A percentile compares a stretch with the other conserved stretches of the same genome.
These are phyloP conservation scores for Pimpla rufipes DNA, from an alignment of 2,888 invertebrate genomes.

Conservation along the genomic window DNA sequence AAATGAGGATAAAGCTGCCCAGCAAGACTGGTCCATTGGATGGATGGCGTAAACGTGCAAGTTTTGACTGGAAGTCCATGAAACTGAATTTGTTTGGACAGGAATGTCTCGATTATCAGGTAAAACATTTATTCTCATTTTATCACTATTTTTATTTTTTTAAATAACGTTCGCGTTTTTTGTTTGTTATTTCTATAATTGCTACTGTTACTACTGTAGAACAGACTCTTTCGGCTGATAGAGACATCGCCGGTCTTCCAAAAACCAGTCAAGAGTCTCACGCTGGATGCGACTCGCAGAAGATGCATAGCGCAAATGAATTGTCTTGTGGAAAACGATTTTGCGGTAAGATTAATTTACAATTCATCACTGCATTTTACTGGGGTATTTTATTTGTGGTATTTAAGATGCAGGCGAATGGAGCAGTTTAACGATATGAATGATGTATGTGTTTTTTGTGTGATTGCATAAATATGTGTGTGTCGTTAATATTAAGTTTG, in stretches of 20 bases:
- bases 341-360: constrained; percentile 66
- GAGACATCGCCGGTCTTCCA: constrained; percentile 92
- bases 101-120: constrained; percentile 92
- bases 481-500: too few species aligned
- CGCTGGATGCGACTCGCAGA: constrained; percentile 91
- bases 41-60: constrained; percentile 91
- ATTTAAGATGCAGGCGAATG: too few species aligned
- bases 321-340: constrained; percentile 69
- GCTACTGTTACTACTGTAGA: constrained; percentile 86
- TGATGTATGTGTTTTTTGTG: too few species aligned
- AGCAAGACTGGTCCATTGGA: constrained; percentile 90
- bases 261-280: constrained; percentile 87
- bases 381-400: too few species aligned
- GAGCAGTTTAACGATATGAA: too few species aligned
- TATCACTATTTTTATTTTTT: background rate
- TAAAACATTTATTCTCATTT: constrained; percentile 80
- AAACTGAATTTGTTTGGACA: constrained; percentile 93
- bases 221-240: constrained; percentile 91
- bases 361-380: background rate
- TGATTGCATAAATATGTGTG: too few species aligned
- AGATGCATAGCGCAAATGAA: constrained; percentile 78
- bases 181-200: constrained; percentile 29
- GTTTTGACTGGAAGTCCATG: constrained; percentile 95
- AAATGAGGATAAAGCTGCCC: constrained; percentile 85
- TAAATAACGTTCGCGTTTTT: background rate